Base-by-base conservation (phyloP, 2,888 invertebrate species). In the Callinectes sapidus region DNA sequence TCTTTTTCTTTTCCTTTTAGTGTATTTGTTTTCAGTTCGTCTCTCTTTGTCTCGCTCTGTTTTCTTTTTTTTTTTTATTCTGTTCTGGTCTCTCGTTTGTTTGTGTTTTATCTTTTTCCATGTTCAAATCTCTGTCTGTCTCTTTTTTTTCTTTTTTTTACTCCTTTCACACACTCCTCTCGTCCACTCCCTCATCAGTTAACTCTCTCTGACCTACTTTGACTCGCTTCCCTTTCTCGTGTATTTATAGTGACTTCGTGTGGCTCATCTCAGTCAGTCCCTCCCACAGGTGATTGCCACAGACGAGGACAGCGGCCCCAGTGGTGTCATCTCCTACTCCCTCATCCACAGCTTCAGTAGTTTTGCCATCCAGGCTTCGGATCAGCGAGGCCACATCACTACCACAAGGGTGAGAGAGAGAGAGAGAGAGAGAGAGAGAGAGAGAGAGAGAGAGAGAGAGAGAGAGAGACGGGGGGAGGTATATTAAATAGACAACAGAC, bases 311-410 rank as follows among this genome's bases (percentile, higher is more conserved):
- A 85, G 89, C 16, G 94, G 94, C 16, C 42, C 42, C 18, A 92
- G 93, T 42, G 94, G 94, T 16, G 39, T 54, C 23, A 89, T 94
- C 28, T 32, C 77, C n/a, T 94, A 94, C 48, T 85, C 77, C 54
- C 91, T 94, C 77, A 32, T 94, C n/a, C 97, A 97, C 92, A 95
- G 95, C 92, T 96, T 96, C 1, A 97, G 98, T 91, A 96, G 97
- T 23, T 99, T 99, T 95, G 96, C 97, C 13, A 98, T 99, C 91
- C 95, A 97, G 35, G 54, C 89, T 18, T 92, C 92, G 55, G 81
- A 89, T 32, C 89, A 90, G 35, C 98, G 98, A 18, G 99, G 99
- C 13, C 97, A 98, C 95, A 98, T 99, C 55, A 98, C 97, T 0
- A 98, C 98, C 0, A 96, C 97, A 61, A 97, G 97, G 91, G 94